Conservation (phyloP, 2,113 vertebrate genomes). For the Toxotes chatareus region DNA sequence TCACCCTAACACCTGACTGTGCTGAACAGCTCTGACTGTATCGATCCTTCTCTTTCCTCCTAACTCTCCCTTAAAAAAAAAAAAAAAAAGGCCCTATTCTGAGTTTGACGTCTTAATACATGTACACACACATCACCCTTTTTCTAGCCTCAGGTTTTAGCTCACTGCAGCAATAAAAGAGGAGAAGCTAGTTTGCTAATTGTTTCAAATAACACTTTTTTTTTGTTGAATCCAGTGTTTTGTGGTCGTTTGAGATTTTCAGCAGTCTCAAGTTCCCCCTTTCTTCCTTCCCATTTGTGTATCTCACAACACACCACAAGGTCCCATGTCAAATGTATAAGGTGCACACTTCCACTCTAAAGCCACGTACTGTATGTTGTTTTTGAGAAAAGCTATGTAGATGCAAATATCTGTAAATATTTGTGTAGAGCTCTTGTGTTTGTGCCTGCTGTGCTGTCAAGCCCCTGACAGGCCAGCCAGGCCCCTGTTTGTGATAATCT, state of each 20-base stretch:
- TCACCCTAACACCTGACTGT: constrained; percentile 61
- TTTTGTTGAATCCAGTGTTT: background rate
- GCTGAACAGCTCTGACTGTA: constrained; percentile 48
- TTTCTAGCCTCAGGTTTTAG: constrained; percentile 12
- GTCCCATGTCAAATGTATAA: constrained; percentile 21
- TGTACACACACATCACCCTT: background rate
- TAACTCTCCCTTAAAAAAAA: constrained; percentile 27
- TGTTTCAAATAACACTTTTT: background rate
- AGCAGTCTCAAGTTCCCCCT: constrained; percentile 35
- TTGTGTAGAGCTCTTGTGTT: constrained; percentile 68
- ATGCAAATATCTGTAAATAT: constrained; percentile 53
- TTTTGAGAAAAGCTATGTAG: constrained; percentile 44
- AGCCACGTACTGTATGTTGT: constrained; percentile 32
- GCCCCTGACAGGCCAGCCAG: constrained; percentile 56
- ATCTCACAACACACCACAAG: constrained; percentile 5
- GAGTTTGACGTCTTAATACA: constrained; percentile 63
- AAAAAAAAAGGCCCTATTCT: constrained; percentile 74
- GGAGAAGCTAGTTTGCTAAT: background rate
- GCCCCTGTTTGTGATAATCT: constrained; percentile 79
- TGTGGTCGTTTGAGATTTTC: constrained; percentile 30
- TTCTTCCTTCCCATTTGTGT: constrained; percentile 43
- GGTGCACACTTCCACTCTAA: constrained; percentile 10
- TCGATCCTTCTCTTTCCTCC: constrained; percentile 40
- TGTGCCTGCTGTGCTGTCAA: constrained; percentile 69
- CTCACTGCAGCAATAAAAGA: background rate